Evolutionary conservation across 2,113 vertebrate species (phyloP), one percentile per base, ranked within the genome.

Genomic region (Heterotilapia buettikoferi): DNA sequence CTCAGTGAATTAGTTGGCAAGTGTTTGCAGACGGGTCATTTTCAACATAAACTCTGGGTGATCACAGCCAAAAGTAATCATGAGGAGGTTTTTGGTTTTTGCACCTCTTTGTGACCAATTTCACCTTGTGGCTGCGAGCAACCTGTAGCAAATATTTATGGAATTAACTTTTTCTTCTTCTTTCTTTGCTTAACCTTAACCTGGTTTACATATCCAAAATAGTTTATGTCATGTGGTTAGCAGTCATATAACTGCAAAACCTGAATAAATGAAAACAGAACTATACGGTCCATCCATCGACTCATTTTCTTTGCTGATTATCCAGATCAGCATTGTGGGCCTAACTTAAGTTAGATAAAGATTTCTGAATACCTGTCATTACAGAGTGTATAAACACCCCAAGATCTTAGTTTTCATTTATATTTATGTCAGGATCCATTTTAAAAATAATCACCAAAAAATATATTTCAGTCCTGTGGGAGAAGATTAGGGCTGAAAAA

Each of bases 241-340:
- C 6, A 14, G 63, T 2, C 11, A 40, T 68, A 68, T 68, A 40
- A 68, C n/a, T 68, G 36, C 11, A 68, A 68, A 2, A 68, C 36
- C 11, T 40, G 36, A 68, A 21, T 40, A 40, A 40, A 8, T 68
- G 3, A 40, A 14, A 68, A 21, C 7, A 68, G 36, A 68, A 68
- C 19, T 14, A 40, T 21, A 68, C 0, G 6, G 4, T n/a, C 59
- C 59, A 3, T 33, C 59, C 5, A 68, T 38, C 33, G 4, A 68
- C 6, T 3, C 61, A 0, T 38, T 38, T 8, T 68, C 33, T 40
- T 68, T 40, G n/a, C 11, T 14, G 19, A 68, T 68, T 21, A 68
- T 68, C 2, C 36, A 40, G 63, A 0, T 40, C 63, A 1, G 36
- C 1, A 0, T 2, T 68, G 63, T 68, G 63, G 63, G 36, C 11